Percentiles rank a stretch among this genome's conserved stretches.
Conservation (phyloP, 1,140 invertebrate genomes). For the Drosophila chauvacae region DNA sequence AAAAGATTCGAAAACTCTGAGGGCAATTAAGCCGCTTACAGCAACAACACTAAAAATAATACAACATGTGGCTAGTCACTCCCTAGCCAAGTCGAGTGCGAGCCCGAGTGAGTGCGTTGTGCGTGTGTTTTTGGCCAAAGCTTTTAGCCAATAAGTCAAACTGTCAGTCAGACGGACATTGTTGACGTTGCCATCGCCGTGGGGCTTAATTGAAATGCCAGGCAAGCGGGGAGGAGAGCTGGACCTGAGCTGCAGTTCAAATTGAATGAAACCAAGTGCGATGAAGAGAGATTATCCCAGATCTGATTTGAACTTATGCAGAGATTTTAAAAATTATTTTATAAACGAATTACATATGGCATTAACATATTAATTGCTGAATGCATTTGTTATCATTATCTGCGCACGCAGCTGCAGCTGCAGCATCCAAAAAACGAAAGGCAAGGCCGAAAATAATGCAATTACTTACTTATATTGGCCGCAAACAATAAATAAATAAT, state of each 20-base stretch:
- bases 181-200: slow-evolving; percentile 14
- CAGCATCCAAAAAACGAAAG: slow-evolving; percentile 15
- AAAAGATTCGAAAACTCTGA: slow-evolving; percentile 20
- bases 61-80: slow-evolving; percentile 65
- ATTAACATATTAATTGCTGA: slow-evolving; percentile 20
- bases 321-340: neutral
- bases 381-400: slow-evolving; percentile 15
- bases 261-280: slow-evolving; percentile 18
- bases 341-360: slow-evolving; percentile 2
- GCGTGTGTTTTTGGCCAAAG: slow-evolving; percentile 43
- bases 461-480: slow-evolving; percentile 3
- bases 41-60: slow-evolving; percentile 44
- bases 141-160: slow-evolving; percentile 65
- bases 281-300: neutral
- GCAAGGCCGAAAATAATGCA: slow-evolving; percentile 8
- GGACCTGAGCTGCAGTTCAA: slow-evolving; percentile 22
- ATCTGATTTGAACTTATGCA: neutral
- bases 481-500: slow-evolving; percentile 43
- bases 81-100: slow-evolving; percentile 33
- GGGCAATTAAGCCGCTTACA: slow-evolving; percentile 70
- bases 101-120: slow-evolving; percentile 25
- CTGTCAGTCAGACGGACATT: slow-evolving; percentile 44
- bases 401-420: slow-evolving; percentile 7
- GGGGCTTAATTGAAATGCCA: slow-evolving; percentile 34
- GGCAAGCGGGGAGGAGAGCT: slow-evolving; percentile 1